A percentile compares a stretch with the other conserved stretches of the same genome.
phyloP scores from a whole-genome alignment of 2,797 vertebrate species.

The Parambassis ranga region DNA sequence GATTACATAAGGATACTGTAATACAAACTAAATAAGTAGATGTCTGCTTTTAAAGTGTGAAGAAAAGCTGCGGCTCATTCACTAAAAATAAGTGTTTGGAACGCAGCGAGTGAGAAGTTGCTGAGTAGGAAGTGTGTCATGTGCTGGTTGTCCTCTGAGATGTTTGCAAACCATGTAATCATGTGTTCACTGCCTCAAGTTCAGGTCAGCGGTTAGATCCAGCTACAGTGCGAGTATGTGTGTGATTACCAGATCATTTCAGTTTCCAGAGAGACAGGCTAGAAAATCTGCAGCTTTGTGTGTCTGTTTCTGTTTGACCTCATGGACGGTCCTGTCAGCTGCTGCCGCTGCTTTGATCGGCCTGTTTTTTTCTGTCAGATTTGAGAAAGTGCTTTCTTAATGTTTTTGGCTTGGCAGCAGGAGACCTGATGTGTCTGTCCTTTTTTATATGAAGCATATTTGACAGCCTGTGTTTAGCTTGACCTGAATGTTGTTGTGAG shows the following conservation, averaged over 20 bases:
- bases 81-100: neutral
- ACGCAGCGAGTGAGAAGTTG: slow-evolving; percentile 39
- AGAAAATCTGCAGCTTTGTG: neutral
- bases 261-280: slow-evolving; percentile 1
- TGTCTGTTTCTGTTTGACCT: slow-evolving; percentile 20
- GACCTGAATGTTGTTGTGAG: no score
- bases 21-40: slow-evolving; percentile 31
- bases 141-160: slow-evolving; percentile 13
- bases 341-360: slow-evolving; percentile 32
- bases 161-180: slow-evolving; percentile 9
- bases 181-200: slow-evolving; percentile 23
- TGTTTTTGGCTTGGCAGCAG: neutral
- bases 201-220: slow-evolving; percentile 22
- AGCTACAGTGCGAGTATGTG: neutral
- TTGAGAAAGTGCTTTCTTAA: neutral
- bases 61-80: slow-evolving; percentile 11
- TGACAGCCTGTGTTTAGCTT: neutral
- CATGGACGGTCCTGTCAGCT: slow-evolving; percentile 2
- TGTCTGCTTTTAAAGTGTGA: neutral
- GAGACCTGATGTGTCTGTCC: neutral
- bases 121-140: slow-evolving; percentile 34
- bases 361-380: slow-evolving; percentile 2
- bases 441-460: neutral
- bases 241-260: neutral
- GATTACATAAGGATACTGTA: slow-evolving; percentile 32